Conservation (phyloP, 2,797 vertebrate genomes). For the Jordanella pulchra region DNA sequence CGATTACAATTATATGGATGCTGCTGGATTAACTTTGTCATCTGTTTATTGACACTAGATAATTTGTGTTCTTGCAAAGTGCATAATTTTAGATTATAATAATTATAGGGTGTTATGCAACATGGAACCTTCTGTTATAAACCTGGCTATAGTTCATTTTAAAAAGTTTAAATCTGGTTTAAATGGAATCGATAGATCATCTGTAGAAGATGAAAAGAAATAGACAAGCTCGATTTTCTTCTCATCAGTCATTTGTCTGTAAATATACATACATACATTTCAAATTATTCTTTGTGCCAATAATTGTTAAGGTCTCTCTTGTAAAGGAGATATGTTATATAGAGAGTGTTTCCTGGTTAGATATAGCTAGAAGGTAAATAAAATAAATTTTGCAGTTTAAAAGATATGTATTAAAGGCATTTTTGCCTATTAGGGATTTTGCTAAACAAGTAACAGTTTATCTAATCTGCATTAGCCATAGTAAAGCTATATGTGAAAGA, state of each 20-base stretch:
- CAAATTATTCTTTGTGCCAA: neutral
- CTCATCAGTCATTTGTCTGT: too few species aligned
- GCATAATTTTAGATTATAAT: constrained; percentile 1
- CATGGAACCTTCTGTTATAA: neutral
- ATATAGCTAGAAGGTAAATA: neutral
- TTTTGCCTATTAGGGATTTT: neutral
- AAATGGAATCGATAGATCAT: neutral
- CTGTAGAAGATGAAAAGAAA: neutral
- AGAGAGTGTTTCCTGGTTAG: neutral
- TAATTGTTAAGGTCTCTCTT: neutral
- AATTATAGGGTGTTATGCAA: constrained; percentile 4
- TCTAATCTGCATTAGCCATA: neutral
- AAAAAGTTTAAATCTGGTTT: neutral
- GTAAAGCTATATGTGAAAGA: neutral
- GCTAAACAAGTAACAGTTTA: neutral
- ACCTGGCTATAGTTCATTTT: constrained; percentile 1
- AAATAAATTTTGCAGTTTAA: neutral
- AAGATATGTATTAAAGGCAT: too few species aligned
- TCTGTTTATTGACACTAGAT: neutral
- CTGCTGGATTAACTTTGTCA: constrained; percentile 5
- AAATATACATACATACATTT: too few species aligned
- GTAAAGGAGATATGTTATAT: neutral
- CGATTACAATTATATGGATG: constrained; percentile 26
- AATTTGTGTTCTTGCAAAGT: neutral
- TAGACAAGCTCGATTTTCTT: too few species aligned